Evolutionary conservation across 2,888 invertebrate species (phyloP), one percentile per base, ranked within the genome.

Genomic region (Dusona sp.): DNA sequence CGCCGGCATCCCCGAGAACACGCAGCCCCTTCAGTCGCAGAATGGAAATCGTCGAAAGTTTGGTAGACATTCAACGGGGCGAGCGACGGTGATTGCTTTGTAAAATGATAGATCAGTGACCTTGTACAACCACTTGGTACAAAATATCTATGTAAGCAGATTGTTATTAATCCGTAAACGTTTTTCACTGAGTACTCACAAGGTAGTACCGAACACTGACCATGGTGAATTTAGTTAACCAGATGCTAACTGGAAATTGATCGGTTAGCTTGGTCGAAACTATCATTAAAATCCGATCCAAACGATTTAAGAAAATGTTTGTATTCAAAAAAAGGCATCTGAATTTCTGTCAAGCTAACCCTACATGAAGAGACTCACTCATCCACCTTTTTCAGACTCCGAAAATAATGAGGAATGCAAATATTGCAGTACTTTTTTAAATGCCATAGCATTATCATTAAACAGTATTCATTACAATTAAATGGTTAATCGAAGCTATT

Each of bases 11-110:
- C 83, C 74, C 80, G 84, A 73, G 82, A 57, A 68, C 29, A 38
- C 79, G 79, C 78, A 61, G 79, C 75, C 73, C 82, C 83, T 42
- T 57, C 45, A 38, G 54, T 65, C 38, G 29, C 29, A 45, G 83
- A 83, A 45, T 84, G 64, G 81, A 84, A 84, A 86, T 79, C 79
- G 81, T 81, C 54, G 67, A 74, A 73, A 86, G 70, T 82, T 79
- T 84, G 51, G 74, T 81, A 84, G 86, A 77, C 79, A 79, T 70
- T 75, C 64, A 74, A 45, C 65, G 79, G 74, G 65, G 65, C 70
- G 74, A 68, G 54, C 70, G 74, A 54, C 81, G 79, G 79, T 81
- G 73, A 84, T 86, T 84, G 84, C 86, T 84, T 72, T 70, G 74
- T 82, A 74, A 54, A 79, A 82, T 67, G 79, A 72, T 79, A 38